Conservation (phyloP, 2,113 vertebrate species). For the Notiomystis cincta region DNA sequence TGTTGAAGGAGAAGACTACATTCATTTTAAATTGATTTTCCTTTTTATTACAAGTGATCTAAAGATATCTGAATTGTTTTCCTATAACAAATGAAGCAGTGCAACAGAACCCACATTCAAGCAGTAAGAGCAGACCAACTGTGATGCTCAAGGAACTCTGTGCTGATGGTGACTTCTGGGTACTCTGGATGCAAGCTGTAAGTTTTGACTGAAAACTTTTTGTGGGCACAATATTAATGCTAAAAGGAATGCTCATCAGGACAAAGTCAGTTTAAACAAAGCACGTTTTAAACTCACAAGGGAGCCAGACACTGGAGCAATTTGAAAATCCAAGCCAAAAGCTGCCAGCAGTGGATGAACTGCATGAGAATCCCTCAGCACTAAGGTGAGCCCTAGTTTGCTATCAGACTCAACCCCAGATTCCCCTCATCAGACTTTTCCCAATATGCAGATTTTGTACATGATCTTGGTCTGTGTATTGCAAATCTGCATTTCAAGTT, state of each 20-base stretch:
- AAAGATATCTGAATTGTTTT: background rate
- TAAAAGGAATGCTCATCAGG: background rate
- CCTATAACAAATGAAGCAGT: background rate
- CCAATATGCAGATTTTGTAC: background rate
- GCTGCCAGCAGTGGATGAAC: background rate
- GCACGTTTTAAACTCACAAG: background rate
- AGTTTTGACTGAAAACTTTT: background rate
- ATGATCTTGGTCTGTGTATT: background rate
- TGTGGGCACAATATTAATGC: background rate
- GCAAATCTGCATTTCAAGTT: background rate
- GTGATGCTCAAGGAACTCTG: background rate
- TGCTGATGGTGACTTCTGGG: background rate
- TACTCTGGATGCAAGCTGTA: background rate
- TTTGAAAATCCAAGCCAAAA: background rate
- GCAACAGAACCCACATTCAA: background rate
- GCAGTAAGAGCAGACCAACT: background rate
- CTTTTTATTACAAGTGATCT: background rate
- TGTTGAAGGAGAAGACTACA: background rate
- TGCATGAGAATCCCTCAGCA: background rate
- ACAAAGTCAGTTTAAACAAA: background rate
- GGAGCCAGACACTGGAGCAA: background rate
- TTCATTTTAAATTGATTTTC: background rate
- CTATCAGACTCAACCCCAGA: background rate
- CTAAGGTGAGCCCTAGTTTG: background rate
- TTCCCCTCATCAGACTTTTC: background rate